Conservation (phyloP, 1,140 invertebrate species). For the Lethrus apterus region DNA sequence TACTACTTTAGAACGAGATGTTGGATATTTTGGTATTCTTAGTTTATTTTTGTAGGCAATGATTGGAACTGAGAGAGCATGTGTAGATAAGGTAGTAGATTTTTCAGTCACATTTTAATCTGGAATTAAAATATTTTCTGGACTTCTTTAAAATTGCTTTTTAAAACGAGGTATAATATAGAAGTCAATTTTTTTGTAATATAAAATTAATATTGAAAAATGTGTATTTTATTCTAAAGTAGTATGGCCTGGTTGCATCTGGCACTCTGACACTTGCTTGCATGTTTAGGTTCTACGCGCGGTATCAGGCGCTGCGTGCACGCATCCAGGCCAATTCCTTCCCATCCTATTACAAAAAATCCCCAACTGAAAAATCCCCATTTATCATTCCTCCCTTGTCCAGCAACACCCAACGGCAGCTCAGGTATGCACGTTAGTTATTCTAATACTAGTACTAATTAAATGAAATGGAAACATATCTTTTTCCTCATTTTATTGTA, state of each 20-base stretch:
- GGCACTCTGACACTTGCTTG: slow-evolving; percentile 32
- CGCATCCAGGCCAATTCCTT: slow-evolving; percentile 64
- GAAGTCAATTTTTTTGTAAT: no score
- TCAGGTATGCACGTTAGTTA: slow-evolving; percentile 39
- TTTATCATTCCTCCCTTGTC: slow-evolving; percentile 32
- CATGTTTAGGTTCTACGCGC: slow-evolving; percentile 75
- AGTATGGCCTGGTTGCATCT: slow-evolving; percentile 27
- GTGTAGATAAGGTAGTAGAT: no score
- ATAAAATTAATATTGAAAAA: no score
- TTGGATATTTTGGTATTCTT: no score
- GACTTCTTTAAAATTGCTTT: no score
- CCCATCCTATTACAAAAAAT: slow-evolving; percentile 21
- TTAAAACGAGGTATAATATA: no score
- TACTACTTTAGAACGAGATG: slow-evolving; percentile 22
- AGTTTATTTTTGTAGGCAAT: no score
- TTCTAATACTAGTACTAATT: slow-evolving; percentile 15
- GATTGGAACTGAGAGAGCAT: no score
- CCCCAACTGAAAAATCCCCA: slow-evolving; percentile 19
- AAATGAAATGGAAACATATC: no score
- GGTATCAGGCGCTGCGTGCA: slow-evolving; percentile 74
- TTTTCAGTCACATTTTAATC: no score
- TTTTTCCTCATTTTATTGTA: no score
- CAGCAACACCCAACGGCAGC: slow-evolving; percentile 46
- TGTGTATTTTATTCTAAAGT: slow-evolving; percentile 25
- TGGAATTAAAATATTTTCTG: no score